Base-by-base conservation (phyloP, 2,797 vertebrate species). In the Mormyrus hasselquistii region DNA sequence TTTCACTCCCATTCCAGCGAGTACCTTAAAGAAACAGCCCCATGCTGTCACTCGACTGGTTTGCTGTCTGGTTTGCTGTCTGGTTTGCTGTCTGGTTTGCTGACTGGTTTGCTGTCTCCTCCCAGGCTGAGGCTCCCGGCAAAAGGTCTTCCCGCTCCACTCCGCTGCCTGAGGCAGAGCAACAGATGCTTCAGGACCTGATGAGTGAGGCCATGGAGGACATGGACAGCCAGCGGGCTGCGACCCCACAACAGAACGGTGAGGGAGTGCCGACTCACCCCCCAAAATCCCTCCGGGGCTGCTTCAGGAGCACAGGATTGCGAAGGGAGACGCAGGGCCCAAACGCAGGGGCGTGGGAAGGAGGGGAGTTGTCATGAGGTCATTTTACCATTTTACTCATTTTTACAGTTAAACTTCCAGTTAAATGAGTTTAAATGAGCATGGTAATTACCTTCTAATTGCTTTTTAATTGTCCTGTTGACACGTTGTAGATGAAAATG, bases 121-220 rank as follows among this genome's bases (percentile, higher is more conserved):
- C 34, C 25, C 92, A 99, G 98, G 92, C 90, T 79, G 97, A 98
- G 88, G 90, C 94, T 53, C 92, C 94, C 0, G 93, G 94, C 29
- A 95, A 92, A 0, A 92, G 95, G 1, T 91, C 96, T 47, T 95
- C 97, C 89, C 97, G 96, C 0, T 95, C 95, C 1, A 93, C 94
- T 0, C 91, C 96, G 10, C 98, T 99, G 0, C 96, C 98, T 57
- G 99, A 99, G 90, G 97, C 96, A 0, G 98, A 99, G 89, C 98
- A 98, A 91, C 97, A 98, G 93, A 98, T 98, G 90, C 92, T 99
- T 90, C 96, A 97, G 88, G 99, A 99, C 92, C 94, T 99, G 92
- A 99, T 99, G 99, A 99, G 97, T 88, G 99, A 99, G 47, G 99
- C 99, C 0, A 99, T 99, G 99, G 98, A 99, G 92, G 99, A 99